Conservation (phyloP, 92 coral and sea anemone species). For the Palythoa grandiflora region DNA sequence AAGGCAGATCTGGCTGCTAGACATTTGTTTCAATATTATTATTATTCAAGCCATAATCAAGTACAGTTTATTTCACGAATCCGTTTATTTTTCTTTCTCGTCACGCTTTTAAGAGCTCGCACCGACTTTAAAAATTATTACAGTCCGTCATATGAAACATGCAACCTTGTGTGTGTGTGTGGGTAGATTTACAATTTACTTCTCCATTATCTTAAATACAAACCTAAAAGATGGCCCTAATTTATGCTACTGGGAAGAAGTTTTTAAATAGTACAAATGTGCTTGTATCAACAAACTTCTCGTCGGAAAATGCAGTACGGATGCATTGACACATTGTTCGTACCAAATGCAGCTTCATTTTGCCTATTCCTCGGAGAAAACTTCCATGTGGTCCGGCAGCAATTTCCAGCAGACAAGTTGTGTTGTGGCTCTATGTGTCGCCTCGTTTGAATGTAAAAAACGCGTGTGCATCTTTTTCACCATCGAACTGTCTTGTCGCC, state of each 20-base stretch:
- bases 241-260: too few relatives aligned
- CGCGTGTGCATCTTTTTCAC: conserved; percentile 84
- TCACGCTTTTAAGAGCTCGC: background rate
- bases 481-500: conserved; percentile 71
- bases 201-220: too few relatives aligned
- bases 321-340: background rate
- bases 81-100: background rate
- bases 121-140: background rate
- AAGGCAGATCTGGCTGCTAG: conserved; percentile 88
- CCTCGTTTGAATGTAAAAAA: conserved; percentile 73
- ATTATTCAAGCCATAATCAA: background rate
- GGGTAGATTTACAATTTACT: too few relatives aligned
- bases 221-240: too few relatives aligned
- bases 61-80: background rate
- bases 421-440: background rate
- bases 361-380: background rate
- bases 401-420: background rate
- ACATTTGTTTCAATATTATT: background rate
- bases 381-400: background rate
- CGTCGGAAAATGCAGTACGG: background rate
- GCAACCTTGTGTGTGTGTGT: too few relatives aligned
- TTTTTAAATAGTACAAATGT: background rate
- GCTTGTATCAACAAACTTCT: background rate
- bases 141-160: too few relatives aligned
- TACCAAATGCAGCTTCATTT: background rate